phyloP scores from a whole-genome alignment of 2,113 vertebrate species.

The Polyodon spathula region DNA sequence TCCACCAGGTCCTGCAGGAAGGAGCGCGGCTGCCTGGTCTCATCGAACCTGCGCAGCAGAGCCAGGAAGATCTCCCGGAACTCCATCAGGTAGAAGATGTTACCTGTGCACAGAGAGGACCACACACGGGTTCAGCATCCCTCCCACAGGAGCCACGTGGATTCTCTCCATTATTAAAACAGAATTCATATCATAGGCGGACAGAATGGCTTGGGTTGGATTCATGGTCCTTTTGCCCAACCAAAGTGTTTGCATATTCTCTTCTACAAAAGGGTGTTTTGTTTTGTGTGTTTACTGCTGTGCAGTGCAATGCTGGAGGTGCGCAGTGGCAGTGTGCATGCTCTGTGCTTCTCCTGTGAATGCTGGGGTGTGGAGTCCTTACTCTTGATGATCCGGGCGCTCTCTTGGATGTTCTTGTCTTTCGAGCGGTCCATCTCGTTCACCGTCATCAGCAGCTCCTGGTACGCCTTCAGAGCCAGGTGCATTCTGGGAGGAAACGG shows the following conservation, averaged over 20 bases:
- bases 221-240: no score
- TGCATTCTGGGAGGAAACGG: conserved; percentile 71
- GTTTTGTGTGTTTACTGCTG: no score
- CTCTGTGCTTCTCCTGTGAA: no score
- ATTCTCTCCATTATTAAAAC: no score
- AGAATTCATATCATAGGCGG: no score
- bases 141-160: no score
- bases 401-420: conserved; percentile 70
- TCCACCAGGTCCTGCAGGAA: conserved; percentile 86
- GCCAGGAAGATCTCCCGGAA: conserved; percentile 88
- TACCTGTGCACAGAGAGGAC: conserved; percentile 51
- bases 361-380: conserved; percentile 33
- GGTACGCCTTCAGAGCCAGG: conserved; percentile 86
- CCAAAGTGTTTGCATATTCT: no score
- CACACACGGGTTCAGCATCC: no score
- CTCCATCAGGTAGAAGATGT: conserved; percentile 97
- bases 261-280: no score
- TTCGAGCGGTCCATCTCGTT: conserved; percentile 82
- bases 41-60: conserved; percentile 83
- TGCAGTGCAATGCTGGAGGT: no score
- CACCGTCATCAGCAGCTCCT: conserved; percentile 81
- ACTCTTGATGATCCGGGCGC: conserved; percentile 87
- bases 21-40: conserved; percentile 71
- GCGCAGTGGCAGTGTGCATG: no score
- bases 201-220: no score